Evolutionary conservation across 2,888 invertebrate species (phyloP), one percentile per base, ranked within the genome.

Genomic region (Clepsis dumicolana): DNA sequence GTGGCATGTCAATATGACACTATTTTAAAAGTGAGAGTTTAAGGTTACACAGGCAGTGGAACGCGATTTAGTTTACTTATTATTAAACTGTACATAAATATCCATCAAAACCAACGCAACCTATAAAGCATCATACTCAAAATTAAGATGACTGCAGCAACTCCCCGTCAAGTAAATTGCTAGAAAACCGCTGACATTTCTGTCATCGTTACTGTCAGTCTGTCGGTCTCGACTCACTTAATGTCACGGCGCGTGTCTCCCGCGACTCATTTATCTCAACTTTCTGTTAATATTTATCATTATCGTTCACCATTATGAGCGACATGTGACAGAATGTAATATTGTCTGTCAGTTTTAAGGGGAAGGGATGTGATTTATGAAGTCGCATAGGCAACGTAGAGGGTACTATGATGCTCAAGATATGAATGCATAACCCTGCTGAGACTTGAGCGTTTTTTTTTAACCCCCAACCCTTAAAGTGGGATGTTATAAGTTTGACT

Each of bases 241-340:
- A 16, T 44, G 41, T 44, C 41, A 44, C 41, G 16, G 16, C 41
- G 16, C 16, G 2, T 16, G 41, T 7, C 41, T 16, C 0, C 41
- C 38, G n/a, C 41, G 7, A 16, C 41, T 44, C 41, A 44, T 41
- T 41, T 16, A 16, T 44, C 18, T 44, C 18, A 44, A 44, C 41
- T 16, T 44, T 18, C 16, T 44, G 16, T 44, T 18, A 16, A 44
- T 44, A 44, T 44, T 18, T 44, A 44, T 44, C 2, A 29, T 54
- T 10, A 21, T 35, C 35, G 21, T 18, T 35, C 56, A 32, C 5
- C n/a, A 4, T 32, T 7, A n/a, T 54, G 53, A 56, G 32, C 5
- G 56, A 32, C 56, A 21, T 21, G 35, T 35, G 56, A 56, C 56
- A 56, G 32, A 56, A 35, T 56, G 32, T 18, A 35, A 18, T 24